Conservation (phyloP, 1,140 invertebrate genomes). For the Acromyrmex heyeri region DNA sequence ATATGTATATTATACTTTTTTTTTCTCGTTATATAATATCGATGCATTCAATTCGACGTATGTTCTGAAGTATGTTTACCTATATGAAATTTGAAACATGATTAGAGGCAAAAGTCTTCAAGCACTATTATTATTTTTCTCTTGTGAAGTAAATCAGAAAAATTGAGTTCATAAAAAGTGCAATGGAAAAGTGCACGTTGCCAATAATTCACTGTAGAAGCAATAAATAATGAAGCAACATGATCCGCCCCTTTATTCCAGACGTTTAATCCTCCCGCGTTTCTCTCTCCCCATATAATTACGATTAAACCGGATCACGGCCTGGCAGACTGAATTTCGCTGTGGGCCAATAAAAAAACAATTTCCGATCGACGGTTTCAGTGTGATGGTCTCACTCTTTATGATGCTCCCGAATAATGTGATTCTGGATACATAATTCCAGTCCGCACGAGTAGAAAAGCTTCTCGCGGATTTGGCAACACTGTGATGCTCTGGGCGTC, state of each 20-base stretch:
- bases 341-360: constrained; percentile 51
- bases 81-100: neutral
- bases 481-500: constrained; percentile 74
- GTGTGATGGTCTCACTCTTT: constrained; percentile 58
- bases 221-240: constrained; percentile 59
- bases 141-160: constrained; percentile 24
- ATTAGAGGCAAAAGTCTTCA: neutral
- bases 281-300: constrained; percentile 57
- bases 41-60: neutral
- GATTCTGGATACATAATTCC: constrained; percentile 72
- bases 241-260: constrained; percentile 57
- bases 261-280: constrained; percentile 53
- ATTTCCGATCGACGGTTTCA: constrained; percentile 33
- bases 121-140: constrained; percentile 1
- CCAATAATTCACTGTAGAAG: constrained; percentile 49
- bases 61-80: neutral
- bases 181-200: constrained; percentile 42
- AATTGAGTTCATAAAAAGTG: constrained; percentile 44
- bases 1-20: neutral
- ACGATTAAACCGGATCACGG: constrained; percentile 62
- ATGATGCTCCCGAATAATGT: constrained; percentile 55
- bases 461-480: constrained; percentile 76
- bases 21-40: neutral
- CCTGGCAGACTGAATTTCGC: constrained; percentile 40
- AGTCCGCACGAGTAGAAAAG: constrained; percentile 64